phyloP scores from a whole-genome alignment of 2,797 vertebrate genomes.

The Triplophysa bombifrons region DNA sequence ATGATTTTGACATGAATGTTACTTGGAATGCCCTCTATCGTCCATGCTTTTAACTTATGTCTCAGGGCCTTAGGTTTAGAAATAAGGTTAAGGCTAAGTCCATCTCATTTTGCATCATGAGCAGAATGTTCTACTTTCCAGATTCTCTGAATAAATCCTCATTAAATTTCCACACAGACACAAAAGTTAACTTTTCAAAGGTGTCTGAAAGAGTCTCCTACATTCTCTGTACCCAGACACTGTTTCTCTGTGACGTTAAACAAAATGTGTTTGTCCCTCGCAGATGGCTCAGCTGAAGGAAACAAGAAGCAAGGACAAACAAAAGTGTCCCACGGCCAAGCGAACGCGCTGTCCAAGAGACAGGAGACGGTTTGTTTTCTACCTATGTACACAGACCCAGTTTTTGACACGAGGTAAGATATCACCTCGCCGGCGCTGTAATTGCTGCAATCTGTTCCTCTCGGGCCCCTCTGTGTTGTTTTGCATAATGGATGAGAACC shows the following conservation, averaged over 20 bases:
- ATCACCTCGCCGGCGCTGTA: not conserved
- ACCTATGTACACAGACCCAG: slow-evolving; percentile 67
- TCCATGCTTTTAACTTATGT: not conserved
- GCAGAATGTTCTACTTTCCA: not conserved
- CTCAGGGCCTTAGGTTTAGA: not conserved
- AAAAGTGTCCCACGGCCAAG: slow-evolving; percentile 58
- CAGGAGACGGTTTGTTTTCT: slow-evolving; percentile 47
- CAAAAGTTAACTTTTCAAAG: not conserved
- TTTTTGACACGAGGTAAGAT: slow-evolving; percentile 76
- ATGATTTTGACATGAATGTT: no score
- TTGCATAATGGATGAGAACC: slow-evolving; percentile 36
- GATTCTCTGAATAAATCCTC: not conserved
- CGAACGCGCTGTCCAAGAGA: slow-evolving; percentile 55
- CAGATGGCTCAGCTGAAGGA: slow-evolving; percentile 66
- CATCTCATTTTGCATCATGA: no score
- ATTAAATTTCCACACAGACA: not conserved
- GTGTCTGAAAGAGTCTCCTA: not conserved
- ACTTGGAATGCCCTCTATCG: no score
- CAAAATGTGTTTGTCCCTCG: slow-evolving; percentile 56
- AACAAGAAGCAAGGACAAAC: slow-evolving; percentile 59
- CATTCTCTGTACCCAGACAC: not conserved
- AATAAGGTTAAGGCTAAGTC: no score
- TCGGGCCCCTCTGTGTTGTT: not conserved
- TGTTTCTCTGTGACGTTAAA: slow-evolving; percentile 36
- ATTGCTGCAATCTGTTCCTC: slow-evolving; percentile 24